Percentiles rank a stretch among this genome's conserved stretches.
Conservation (phyloP, 2,113 vertebrate species). For the Felis chaus region DNA sequence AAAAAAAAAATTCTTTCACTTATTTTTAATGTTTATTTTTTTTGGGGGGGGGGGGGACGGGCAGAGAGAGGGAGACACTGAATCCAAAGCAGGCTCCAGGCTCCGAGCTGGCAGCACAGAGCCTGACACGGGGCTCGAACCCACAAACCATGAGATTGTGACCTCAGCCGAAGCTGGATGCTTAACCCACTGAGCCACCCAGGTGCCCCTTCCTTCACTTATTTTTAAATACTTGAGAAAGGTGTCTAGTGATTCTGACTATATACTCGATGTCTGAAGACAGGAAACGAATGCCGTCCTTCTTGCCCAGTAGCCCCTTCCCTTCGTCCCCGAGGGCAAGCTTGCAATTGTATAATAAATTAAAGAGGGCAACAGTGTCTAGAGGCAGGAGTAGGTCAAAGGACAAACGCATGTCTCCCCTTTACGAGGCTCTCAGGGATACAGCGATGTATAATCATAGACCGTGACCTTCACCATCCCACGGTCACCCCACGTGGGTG, state of each 20-base stretch:
- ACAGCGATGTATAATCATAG: not conserved
- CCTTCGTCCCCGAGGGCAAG: not conserved
- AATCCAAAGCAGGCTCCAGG: no score
- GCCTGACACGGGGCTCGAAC: no score
- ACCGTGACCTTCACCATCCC: not conserved
- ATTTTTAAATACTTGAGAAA: not conserved
- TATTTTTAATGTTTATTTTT: not conserved
- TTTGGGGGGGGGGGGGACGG: no score
- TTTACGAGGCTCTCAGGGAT: not conserved
- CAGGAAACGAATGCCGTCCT: not conserved
- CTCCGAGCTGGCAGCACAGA: no score
- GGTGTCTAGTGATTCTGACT: not conserved
- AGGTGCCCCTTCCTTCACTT: not conserved
- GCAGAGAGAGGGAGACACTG: no score
- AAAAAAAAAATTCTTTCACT: not conserved
- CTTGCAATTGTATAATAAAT: not conserved
- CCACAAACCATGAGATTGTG: no score
- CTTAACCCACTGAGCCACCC: no score
- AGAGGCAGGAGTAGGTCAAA: not conserved
- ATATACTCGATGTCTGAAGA: not conserved
- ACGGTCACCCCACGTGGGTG: fast-evolving
- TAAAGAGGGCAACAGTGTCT: not conserved
- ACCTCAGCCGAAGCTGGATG: no score
- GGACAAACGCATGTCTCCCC: not conserved
- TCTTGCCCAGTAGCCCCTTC: not conserved